Evolutionary conservation across 2,113 vertebrate genomes (phyloP).

Genomic region (Labrus mixtus): DNA sequence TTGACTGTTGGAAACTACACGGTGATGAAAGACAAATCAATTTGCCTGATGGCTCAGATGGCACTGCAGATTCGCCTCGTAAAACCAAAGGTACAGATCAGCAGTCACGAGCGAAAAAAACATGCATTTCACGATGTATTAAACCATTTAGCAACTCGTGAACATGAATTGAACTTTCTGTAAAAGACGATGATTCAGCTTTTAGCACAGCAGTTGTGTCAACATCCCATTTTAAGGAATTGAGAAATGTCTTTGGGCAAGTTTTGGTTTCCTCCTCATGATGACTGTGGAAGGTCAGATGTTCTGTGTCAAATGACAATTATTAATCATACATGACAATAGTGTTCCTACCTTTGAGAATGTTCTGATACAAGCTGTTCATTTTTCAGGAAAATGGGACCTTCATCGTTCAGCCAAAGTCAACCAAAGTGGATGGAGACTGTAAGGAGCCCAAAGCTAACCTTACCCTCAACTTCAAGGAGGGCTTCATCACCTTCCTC

Average conservation of each 20-base stretch:
- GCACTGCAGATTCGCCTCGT: conserved; percentile 70
- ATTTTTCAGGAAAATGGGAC: conserved; percentile 49
- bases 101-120: background rate
- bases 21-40: accelerated
- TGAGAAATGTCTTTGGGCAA: conserved; percentile 8
- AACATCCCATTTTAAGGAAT: conserved; percentile 30
- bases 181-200: background rate
- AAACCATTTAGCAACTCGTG: background rate
- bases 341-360: background rate
- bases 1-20: conserved; percentile 67
- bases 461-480: conserved; percentile 44
- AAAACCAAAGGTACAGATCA: conserved; percentile 49
- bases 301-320: conserved; percentile 21
- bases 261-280: conserved; percentile 41
- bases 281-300: background rate
- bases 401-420: conserved; percentile 69
- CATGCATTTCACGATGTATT: background rate
- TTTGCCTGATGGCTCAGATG: conserved; percentile 65
- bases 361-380: background rate
- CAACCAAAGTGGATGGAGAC: accelerated
- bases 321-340: background rate
- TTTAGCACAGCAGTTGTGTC: conserved; percentile 10
- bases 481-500: conserved; percentile 66
- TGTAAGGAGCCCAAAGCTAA: conserved; percentile 14
- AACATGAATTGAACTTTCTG: background rate